phyloP scores from a whole-genome alignment of 1,140 invertebrate species.

The Doryteuthis pealeii region DNA sequence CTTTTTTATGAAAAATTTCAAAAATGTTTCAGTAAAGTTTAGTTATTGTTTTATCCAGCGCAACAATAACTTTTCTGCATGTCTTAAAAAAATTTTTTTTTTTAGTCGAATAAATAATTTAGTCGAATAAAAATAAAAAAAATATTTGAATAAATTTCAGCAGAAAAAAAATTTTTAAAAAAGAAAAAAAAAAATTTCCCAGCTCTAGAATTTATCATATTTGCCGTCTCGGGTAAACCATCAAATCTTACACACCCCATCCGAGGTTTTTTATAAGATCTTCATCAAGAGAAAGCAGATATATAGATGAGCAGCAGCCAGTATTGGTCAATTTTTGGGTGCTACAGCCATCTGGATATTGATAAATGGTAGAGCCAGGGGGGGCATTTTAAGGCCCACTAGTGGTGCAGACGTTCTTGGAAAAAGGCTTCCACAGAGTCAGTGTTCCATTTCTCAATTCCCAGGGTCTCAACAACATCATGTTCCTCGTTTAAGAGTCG shows the following conservation, averaged over 20 bases:
- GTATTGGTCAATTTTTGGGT: not conserved
- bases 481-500: slow-evolving; percentile 75
- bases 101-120: no score
- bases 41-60: no score
- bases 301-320: not conserved
- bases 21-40: no score
- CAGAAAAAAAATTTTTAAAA: no score
- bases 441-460: slow-evolving; percentile 96
- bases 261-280: not conserved
- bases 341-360: not conserved
- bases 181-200: not conserved
- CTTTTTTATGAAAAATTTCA: no score
- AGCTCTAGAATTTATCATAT: slow-evolving; percentile 1
- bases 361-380: not conserved
- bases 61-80: no score
- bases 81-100: no score
- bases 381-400: slow-evolving; percentile 17
- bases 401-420: slow-evolving; percentile 72
- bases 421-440: slow-evolving; percentile 94
- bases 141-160: no score
- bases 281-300: not conserved
- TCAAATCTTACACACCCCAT: not conserved
- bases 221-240: not conserved
- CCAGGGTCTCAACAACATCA: slow-evolving; percentile 68
- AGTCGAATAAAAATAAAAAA: no score